Conservation (phyloP, 2,113 vertebrate genomes). For the Chinchilla lanigera region DNA sequence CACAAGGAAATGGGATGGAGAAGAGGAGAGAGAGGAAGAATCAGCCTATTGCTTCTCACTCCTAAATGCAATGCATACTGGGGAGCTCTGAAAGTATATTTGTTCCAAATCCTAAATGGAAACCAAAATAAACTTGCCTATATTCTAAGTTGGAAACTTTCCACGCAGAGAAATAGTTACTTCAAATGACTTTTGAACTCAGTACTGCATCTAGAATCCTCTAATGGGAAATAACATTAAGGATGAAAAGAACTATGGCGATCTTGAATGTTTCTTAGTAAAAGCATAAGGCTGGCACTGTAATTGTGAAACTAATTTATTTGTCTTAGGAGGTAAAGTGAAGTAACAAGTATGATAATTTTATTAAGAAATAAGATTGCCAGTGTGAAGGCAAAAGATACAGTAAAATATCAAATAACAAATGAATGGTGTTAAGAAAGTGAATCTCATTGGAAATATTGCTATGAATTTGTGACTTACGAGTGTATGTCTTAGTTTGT, state of each 20-base stretch:
- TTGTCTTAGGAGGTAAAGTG: not conserved
- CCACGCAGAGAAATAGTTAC: not conserved
- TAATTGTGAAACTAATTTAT: not conserved
- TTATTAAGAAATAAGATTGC: conserved; percentile 5
- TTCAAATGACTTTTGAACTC: not conserved
- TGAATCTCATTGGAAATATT: not conserved
- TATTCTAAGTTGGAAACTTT: not conserved
- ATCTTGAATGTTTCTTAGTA: not conserved
- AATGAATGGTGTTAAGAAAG: not conserved
- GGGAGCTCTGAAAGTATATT: not conserved
- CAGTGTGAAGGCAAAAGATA: not conserved
- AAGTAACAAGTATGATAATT: not conserved
- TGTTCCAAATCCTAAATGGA: not conserved
- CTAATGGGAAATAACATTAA: not conserved
- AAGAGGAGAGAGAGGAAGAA: not conserved
- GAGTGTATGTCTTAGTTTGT: not conserved
- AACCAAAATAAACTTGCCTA: not conserved
- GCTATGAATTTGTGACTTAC: not conserved
- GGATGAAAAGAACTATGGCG: not conserved
- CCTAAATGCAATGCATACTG: not conserved
- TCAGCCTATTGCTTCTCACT: not conserved
- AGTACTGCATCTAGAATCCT: not conserved
- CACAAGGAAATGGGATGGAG: not conserved
- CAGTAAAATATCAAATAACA: not conserved
- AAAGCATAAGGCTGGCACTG: not conserved